Evolutionary conservation across 2,888 invertebrate species (phyloP), one percentile per base, ranked within the genome.

Genomic region (Hedya salicella): DNA sequence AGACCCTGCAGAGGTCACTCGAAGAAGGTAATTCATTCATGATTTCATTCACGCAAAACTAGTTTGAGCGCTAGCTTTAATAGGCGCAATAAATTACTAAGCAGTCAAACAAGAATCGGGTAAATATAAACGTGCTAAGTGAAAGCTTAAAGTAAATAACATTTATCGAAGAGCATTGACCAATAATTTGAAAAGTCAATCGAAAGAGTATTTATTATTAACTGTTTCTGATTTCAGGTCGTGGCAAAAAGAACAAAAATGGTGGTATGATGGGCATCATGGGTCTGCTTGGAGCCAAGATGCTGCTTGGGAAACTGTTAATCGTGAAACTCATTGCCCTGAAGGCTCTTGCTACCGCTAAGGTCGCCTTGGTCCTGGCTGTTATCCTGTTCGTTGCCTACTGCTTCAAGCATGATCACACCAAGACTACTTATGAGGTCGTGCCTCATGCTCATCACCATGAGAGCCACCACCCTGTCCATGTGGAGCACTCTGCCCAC

Each of bases 271-370:
- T 96, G 65, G 90, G 95, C 75, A 94, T 96, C 36, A 92, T 96
- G 72, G 93, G 96, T 74, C 91, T 96, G 73, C 75, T 92, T 0
- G 91, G 85, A 3, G 91, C 91, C 19, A 92, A 92, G 66, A 68
- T 92, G 5, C 78, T 91, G 1, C 77, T 92, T 54, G 91, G 91
- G 4, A 92, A 92, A 57, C 93, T 97, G 63, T 93, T 97, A 85
- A 95, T 96, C 83, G 91, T 97, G 79, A 97, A 97, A 86, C 91
- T 97, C 44, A 93, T 97, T 69, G 96, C 97, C 9, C 94, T 97
- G 86, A 97, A 97, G 87, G 97, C 97, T 8, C 92, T 97, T 66
- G 93, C 96, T 48, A 94, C 96, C 70, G 96, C 96, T 73, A 97
- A 97, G 91, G 94, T 97, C 72, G 97, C 97, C 0, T 87, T 97